Evolutionary conservation across 2,797 vertebrate genomes (phyloP).

Genomic region (Miichthys miiuy): DNA sequence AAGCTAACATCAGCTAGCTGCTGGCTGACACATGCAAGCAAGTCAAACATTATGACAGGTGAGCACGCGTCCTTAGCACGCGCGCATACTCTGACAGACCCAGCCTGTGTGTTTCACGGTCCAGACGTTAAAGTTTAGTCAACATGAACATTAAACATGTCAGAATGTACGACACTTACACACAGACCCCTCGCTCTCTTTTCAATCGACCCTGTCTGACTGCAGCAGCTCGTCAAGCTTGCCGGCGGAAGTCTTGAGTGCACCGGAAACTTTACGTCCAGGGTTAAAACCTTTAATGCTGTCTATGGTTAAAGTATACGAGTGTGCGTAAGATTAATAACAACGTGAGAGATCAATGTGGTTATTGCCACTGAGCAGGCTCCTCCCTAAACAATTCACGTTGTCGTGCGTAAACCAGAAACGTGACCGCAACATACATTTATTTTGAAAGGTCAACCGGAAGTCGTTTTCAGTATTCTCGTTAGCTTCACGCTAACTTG

Average conservation of each 20-base stretch:
- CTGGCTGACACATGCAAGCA: constrained; percentile 28
- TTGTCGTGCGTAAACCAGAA: background rate
- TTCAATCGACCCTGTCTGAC: constrained; percentile 14
- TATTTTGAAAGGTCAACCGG: constrained; percentile 44
- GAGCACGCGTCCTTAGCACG: background rate
- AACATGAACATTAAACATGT: background rate
- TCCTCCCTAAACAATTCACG: background rate
- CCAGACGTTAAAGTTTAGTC: background rate
- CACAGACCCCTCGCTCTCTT: constrained; percentile 14
- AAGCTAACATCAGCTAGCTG: constrained; percentile 58
- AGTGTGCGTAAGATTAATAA: no score
- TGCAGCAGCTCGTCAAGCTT: constrained; percentile 12
- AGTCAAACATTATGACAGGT: background rate
- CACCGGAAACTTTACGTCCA: constrained; percentile 33
- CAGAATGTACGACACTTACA: constrained; percentile 44
- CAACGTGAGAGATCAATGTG: background rate
- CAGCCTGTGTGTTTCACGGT: background rate
- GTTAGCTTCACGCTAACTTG: background rate
- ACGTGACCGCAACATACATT: background rate
- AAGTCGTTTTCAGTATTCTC: background rate
- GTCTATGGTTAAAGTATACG: no score
- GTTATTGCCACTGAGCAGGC: background rate
- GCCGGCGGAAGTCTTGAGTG: accelerated
- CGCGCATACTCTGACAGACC: background rate
- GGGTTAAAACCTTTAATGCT: background rate